A percentile compares a stretch with the other conserved stretches of the same genome.
These are phyloP conservation scores for Ceyx margarethae DNA, from an alignment of 2,113 vertebrate species.

Conservation along the genomic window DNA sequence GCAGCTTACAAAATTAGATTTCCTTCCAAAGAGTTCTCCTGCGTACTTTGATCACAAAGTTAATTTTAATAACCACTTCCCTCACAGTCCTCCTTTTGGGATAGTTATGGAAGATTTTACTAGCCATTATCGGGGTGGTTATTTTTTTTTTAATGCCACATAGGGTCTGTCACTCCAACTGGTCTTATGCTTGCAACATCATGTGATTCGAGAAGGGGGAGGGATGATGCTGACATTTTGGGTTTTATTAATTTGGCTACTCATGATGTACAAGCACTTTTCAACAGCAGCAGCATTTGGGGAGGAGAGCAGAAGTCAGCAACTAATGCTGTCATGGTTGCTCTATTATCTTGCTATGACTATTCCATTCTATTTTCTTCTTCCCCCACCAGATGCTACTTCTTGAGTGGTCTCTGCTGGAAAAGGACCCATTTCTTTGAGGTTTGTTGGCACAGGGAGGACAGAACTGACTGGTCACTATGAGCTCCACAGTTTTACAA, in stretches of 20 bases:
- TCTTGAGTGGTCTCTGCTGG: background rate
- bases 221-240: background rate
- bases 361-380: background rate
- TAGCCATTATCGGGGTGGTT: background rate
- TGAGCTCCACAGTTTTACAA: background rate
- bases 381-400: background rate
- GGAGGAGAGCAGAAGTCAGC: background rate
- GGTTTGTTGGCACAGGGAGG: background rate
- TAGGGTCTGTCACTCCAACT: background rate
- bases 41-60: slow-evolving; percentile 5
- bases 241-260: background rate
- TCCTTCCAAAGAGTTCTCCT: slow-evolving; percentile 1
- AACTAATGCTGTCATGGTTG: background rate
- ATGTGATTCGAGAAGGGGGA: background rate
- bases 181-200: background rate
- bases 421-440: background rate
- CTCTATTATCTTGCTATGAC: background rate
- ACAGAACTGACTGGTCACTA: background rate
- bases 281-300: background rate
- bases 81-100: background rate
- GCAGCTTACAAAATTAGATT: slow-evolving; percentile 52
- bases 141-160: background rate
- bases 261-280: background rate
- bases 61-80: background rate
- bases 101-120: background rate